Evolutionary conservation across 2,797 vertebrate species (phyloP), one percentile per base, ranked within the genome.

Genomic region (Hydrophis major): DNA sequence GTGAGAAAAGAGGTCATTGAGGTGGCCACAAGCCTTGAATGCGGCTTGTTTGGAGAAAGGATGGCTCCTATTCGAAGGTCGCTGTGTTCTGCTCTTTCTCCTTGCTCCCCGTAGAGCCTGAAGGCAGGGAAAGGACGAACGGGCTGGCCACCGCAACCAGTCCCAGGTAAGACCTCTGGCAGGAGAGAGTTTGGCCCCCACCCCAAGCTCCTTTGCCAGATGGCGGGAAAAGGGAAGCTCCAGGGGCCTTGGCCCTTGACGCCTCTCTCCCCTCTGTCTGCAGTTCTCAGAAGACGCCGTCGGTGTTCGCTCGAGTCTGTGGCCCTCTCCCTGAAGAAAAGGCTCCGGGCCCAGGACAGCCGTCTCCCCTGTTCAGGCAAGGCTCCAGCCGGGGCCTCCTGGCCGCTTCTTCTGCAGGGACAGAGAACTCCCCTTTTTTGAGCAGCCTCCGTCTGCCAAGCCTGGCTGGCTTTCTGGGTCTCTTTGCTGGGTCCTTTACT

Each of bases 261-360:
- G 14, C 69, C 91, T 28, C 89, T n/a, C 25, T 86, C 56, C 88
- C 89, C 27, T 96, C 78, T 66, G 1, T 93, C 92, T 92, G 90
- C 95, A 98, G 98, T 95, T 95, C 95, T 89, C 96, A 95, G 95
- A 96, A 97, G 96, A 98, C 97, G 91, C 94, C 97, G 1, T 98
- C 99, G 0, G 98, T 99, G 94, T 99, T 99, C 96, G 98, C 98
- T 94, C 98, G 98, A 8, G 98, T 99, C 92, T 98, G 98, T 95
- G 98, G 99, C 97, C 98, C 97, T 83, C 98, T 94, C 95, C 97
- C 97, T 66, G 98, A 98, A 96, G 97, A 98, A 93, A 97, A 98
- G 88, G 95, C 95, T 53, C 96, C 90, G 95, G 97, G 97, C 22
- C 97, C 96, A 83, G 94, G 92, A 92, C 93, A 96, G 89, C 94